Conservation (phyloP, 2,797 vertebrate genomes). For the Pteronotus mesoamericanus region DNA sequence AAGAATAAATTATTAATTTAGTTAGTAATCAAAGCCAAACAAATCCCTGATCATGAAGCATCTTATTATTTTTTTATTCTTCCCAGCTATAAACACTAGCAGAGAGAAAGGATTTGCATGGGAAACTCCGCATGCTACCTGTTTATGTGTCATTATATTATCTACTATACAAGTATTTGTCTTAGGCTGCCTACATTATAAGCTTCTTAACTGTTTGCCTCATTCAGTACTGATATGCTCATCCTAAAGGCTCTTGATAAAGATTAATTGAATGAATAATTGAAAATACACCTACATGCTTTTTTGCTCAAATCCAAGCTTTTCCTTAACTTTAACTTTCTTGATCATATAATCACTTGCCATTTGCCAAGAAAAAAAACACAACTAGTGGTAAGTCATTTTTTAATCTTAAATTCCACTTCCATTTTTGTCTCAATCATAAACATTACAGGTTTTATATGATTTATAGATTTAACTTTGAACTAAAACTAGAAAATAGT, state of each 20-base stretch:
- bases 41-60: not conserved
- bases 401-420: not conserved
- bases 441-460: not conserved
- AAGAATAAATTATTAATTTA: constrained; percentile 13
- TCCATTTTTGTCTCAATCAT: not conserved
- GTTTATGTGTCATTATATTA: not conserved
- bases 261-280: constrained; percentile 31
- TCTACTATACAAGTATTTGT: not conserved
- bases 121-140: not conserved
- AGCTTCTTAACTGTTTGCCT: not conserved
- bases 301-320: not conserved
- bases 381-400: not conserved
- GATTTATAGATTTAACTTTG: not conserved
- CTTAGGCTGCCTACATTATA: not conserved
- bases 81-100: not conserved
- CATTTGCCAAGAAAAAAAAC: not conserved
- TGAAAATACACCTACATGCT: not conserved
- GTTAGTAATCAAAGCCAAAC: not conserved
- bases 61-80: not conserved
- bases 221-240: not conserved
- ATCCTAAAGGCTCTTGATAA: not conserved
- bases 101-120: fast-evolving
- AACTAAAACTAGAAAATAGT: not conserved
- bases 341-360: not conserved
- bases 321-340: not conserved